phyloP scores from a whole-genome alignment of 2,888 invertebrate species.

The Troglohyphantes excavatus region DNA sequence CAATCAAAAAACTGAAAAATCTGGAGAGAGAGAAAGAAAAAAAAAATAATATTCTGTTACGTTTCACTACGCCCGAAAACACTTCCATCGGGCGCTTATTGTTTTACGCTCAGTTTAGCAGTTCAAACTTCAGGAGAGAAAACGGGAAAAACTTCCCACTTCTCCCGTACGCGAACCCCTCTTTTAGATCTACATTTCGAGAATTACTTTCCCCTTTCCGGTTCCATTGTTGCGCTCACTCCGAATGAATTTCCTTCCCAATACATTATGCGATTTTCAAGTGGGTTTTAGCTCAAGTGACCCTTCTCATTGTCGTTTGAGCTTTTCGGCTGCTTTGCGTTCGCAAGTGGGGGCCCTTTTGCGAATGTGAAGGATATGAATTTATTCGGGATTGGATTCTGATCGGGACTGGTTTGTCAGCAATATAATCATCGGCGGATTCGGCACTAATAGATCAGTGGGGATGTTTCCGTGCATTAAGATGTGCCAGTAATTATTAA shows the following conservation, averaged over 20 bases:
- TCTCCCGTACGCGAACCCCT: neutral
- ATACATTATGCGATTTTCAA: constrained; percentile 58
- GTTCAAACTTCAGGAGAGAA: constrained; percentile 65
- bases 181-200: constrained; percentile 69
- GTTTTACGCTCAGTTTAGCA: constrained; percentile 72
- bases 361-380: neutral
- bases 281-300: constrained; percentile 53
- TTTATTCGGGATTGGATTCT: constrained; percentile 30
- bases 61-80: constrained; percentile 68
- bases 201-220: constrained; percentile 70
- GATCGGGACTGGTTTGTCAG: constrained; percentile 38
- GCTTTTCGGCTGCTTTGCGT: constrained; percentile 8
- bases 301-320: constrained; percentile 29
- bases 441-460: neutral
- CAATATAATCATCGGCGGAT: constrained; percentile 29
- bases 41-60: constrained; percentile 44
- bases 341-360: neutral
- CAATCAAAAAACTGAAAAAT: constrained; percentile 58
- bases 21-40: neutral
- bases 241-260: constrained; percentile 64
- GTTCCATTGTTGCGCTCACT: constrained; percentile 56
- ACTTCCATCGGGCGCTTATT: constrained; percentile 71
- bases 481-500: constrained; percentile 41
- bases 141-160: constrained; percentile 51
- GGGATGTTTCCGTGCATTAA: constrained; percentile 7